Evolutionary conservation across 2,113 vertebrate genomes (phyloP), one percentile per base, ranked within the genome.

Genomic region (Gasterosteus nipponicus): DNA sequence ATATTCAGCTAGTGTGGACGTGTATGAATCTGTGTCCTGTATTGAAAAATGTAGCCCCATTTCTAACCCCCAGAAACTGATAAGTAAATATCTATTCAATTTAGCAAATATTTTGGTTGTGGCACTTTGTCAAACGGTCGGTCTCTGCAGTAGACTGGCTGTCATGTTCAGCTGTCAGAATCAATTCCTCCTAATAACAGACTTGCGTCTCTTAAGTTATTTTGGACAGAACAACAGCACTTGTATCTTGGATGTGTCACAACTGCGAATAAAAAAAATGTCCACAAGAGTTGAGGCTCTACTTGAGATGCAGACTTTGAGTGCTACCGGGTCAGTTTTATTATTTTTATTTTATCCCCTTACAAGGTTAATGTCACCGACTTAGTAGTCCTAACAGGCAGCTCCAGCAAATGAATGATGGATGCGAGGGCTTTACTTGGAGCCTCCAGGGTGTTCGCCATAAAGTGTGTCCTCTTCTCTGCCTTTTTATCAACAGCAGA

Each of bases 81-180:
- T 12, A 74, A 78, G 31, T 70, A 33, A 56, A 53, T n/a, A 3
- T 39, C 39, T 33, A 44, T 62, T 81, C 39, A 62, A 2, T 69
- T 64, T 69, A n/a, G 15, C 4, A 26, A 46, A 11, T 66, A 11
- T 64, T 51, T 83, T 68, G 78, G 12, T 87, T 85, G 3, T 82
- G 75, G 41, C 63, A 29, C 76, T 46, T 47, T 51, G 63, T 83
- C 74, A 46, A 38, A 70, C 0, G 14, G 75, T 82, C 80, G 15
- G 89, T 90, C 88, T 89, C 89, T 91, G 89, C 88, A 91, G 88
- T 64, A 80, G 89, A 89, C 89, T 73, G 86, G 46, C 80, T 83
- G 65, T 67, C 75, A 49, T 42, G 26, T 59, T 63, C 29, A 9
- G 19, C 53, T 80, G 77, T 78, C 85, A 51, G 26, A 76, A 75